These are phyloP conservation scores for Listronotus bonariensis DNA, from an alignment of 1,140 invertebrate species.

Conservation along the genomic window DNA sequence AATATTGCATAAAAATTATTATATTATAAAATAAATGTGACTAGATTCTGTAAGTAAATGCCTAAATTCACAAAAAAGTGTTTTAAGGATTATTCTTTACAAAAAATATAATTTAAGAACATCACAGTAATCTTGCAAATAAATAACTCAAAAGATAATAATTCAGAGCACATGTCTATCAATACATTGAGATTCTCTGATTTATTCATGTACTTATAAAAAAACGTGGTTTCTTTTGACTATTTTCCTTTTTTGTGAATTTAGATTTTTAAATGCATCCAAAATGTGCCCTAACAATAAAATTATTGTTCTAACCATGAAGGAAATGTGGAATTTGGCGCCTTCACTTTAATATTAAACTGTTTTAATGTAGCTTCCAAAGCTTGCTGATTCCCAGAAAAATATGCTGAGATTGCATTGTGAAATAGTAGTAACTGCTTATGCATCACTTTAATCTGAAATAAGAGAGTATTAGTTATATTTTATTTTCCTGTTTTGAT, in stretches of 20 bases:
- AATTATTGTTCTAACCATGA: conserved; percentile 78
- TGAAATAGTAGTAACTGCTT: conserved; percentile 95
- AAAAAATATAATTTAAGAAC: too few relatives aligned
- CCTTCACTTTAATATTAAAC: conserved; percentile 89
- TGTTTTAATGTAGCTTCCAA: conserved; percentile 94
- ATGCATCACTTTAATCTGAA: conserved; percentile 96
- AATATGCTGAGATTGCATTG: conserved; percentile 95
- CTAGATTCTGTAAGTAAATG: conserved; percentile 5
- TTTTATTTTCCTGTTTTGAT: background rate
- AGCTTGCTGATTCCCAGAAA: conserved; percentile 91
- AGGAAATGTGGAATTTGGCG: conserved; percentile 71
- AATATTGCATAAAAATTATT: conserved; percentile 3
- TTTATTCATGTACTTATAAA: too few relatives aligned
- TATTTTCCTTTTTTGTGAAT: background rate
- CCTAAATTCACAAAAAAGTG: conserved; percentile 14
- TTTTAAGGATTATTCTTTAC: background rate
- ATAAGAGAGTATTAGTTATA: conserved; percentile 44
- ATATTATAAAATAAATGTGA: conserved; percentile 10
- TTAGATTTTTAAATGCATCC: background rate
- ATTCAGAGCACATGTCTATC: too few relatives aligned
- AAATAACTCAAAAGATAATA: too few relatives aligned
- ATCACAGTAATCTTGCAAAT: too few relatives aligned
- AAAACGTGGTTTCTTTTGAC: too few relatives aligned
- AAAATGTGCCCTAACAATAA: background rate
- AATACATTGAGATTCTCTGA: too few relatives aligned